phyloP scores from a whole-genome alignment of 2,113 vertebrate genomes.

The Catharus fuscescens region DNA sequence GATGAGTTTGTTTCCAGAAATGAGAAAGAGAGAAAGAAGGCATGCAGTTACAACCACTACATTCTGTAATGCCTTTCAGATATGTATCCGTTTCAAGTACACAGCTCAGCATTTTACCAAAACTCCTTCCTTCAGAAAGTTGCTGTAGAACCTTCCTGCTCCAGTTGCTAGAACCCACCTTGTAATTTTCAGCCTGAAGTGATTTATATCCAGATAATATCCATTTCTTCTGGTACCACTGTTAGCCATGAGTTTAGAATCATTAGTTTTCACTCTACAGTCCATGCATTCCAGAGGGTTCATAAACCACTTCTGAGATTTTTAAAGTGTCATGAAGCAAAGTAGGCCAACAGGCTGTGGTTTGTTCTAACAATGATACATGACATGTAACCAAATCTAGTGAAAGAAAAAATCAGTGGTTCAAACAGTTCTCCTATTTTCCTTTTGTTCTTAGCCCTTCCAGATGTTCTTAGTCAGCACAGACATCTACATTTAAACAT shows the following conservation, averaged over 20 bases:
- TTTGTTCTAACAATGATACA: not conserved
- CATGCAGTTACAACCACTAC: not conserved
- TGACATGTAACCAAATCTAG: not conserved
- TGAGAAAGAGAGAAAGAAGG: not conserved
- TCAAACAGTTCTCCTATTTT: not conserved
- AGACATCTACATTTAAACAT: no score
- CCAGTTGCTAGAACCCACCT: not conserved
- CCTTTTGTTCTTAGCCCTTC: not conserved
- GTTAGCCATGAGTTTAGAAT: not conserved
- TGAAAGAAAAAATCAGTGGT: not conserved
- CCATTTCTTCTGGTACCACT: not conserved
- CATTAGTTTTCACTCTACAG: not conserved
- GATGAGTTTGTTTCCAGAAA: constrained; percentile 1
- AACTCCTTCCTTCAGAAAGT: not conserved
- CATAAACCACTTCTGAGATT: not conserved
- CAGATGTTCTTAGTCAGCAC: not conserved
- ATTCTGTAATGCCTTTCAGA: not conserved
- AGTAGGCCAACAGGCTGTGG: not conserved
- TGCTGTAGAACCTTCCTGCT: not conserved
- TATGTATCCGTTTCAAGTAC: not conserved
- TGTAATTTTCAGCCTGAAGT: constrained; percentile 8
- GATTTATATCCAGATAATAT: not conserved
- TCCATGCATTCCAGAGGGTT: not conserved
- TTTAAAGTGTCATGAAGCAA: not conserved
- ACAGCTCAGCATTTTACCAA: not conserved